Percentiles rank a stretch among this genome's conserved stretches.
Evolutionary conservation across 1,140 invertebrate genomes (phyloP).

Genomic region (Trichonephila clavipes): DNA sequence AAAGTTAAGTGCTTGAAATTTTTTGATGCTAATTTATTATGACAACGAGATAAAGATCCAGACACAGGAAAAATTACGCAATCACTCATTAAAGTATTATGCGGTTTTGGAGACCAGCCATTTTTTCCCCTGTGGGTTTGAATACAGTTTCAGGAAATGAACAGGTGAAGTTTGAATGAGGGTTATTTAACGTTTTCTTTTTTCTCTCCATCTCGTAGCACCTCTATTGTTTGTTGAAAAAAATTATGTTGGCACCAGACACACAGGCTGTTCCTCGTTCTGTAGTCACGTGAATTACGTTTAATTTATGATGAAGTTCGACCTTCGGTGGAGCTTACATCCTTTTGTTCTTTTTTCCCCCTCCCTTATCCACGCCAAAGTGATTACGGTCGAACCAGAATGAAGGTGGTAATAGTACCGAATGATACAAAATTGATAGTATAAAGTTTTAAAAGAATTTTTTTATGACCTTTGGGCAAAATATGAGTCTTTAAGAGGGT

Average conservation of each 20-base stretch:
- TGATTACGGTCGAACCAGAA: neutral
- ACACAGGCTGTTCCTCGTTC: neutral
- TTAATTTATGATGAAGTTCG: neutral
- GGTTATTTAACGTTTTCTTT: neutral
- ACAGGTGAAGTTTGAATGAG: slow-evolving; percentile 19
- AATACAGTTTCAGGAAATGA: slow-evolving; percentile 26
- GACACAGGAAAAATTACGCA: slow-evolving; percentile 16
- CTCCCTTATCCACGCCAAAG: neutral
- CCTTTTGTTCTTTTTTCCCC: neutral
- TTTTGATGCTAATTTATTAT: neutral
- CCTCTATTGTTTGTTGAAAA: neutral
- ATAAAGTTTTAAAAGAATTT: too few species aligned
- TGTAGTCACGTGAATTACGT: neutral
- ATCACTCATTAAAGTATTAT: neutral
- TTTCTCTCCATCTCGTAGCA: neutral
- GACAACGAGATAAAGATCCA: neutral
- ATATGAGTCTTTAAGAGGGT: too few species aligned
- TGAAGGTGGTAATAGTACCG: neutral
- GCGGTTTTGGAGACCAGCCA: neutral
- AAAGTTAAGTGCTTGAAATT: too few species aligned
- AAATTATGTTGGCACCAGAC: neutral
- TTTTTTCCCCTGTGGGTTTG: neutral
- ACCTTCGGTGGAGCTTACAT: neutral
- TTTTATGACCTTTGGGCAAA: too few species aligned
- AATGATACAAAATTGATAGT: neutral